A percentile compares a stretch with the other conserved stretches of the same genome.
Conservation (phyloP, 2,888 invertebrate genomes). For the Xylocampa areola region DNA sequence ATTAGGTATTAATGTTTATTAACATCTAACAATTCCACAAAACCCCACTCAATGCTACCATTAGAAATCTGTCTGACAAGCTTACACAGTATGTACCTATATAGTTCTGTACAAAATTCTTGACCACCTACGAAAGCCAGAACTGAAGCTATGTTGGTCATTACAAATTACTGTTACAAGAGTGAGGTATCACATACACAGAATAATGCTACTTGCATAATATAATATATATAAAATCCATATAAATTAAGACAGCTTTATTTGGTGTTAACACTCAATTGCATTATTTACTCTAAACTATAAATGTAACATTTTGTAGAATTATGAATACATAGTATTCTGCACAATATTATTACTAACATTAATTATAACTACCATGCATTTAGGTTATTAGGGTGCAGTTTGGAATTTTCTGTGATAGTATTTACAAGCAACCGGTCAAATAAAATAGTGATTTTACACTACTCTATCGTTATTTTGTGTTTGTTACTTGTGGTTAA, state of each 20-base stretch:
- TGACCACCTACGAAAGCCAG: neutral
- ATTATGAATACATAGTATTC: constrained; percentile 28
- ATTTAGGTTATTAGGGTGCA: constrained; percentile 25
- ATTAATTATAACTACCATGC: constrained; percentile 29
- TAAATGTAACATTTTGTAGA: constrained; percentile 41
- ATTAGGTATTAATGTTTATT: constrained; percentile 43
- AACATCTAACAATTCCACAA: constrained; percentile 75
- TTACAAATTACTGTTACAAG: constrained; percentile 4
- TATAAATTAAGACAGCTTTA: constrained; percentile 42
- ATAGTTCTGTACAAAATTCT: too few species aligned
- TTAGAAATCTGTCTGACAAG: too few species aligned
- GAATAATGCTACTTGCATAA: constrained; percentile 30
- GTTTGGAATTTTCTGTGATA: constrained; percentile 14
- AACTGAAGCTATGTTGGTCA: constrained; percentile 9
- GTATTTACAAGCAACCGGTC: constrained; percentile 1
- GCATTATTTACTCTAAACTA: constrained; percentile 34
- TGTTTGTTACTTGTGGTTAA: neutral
- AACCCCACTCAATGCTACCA: constrained; percentile 40
- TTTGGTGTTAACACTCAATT: constrained; percentile 54
- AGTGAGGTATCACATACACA: constrained; percentile 29
- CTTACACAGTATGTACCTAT: too few species aligned
- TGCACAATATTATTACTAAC: constrained; percentile 30
- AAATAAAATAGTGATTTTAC: neutral
- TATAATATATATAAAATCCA: constrained; percentile 30
- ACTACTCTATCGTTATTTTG: constrained; percentile 2